phyloP scores from a whole-genome alignment of 2,888 invertebrate species.

The Agelastica alni region DNA sequence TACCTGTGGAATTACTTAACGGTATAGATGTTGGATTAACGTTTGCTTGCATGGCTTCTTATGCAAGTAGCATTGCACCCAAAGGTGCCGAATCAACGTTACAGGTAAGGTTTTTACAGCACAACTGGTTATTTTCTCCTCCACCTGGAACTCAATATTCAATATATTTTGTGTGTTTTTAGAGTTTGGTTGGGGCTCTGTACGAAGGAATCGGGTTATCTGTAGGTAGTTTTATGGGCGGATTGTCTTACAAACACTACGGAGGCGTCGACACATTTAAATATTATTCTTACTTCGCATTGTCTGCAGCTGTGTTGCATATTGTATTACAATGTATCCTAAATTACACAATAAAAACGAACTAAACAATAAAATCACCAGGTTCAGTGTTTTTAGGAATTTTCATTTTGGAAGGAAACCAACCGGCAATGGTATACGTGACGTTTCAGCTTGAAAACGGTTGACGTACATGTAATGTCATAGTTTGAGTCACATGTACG shows the following conservation, averaged over 20 bases:
- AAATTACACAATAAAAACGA: too few relatives aligned
- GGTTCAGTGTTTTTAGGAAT: too few relatives aligned
- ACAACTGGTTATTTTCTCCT: too few relatives aligned
- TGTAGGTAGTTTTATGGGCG: conserved; percentile 8
- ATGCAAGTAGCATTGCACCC: conserved; percentile 81
- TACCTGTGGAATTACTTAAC: conserved; percentile 85
- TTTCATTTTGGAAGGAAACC: too few relatives aligned
- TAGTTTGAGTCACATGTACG: too few relatives aligned
- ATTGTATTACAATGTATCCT: conserved; percentile 2
- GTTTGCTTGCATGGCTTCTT: conserved; percentile 87
- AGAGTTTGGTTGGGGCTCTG: conserved; percentile 12
- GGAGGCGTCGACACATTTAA: conserved; percentile 8
- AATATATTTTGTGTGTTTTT: background rate
- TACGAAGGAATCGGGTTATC: conserved; percentile 11
- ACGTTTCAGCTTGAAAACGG: too few relatives aligned
- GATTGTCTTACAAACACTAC: conserved; percentile 6
- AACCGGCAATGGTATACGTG: too few relatives aligned
- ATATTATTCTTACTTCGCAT: conserved; percentile 10
- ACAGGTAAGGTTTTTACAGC: conserved; percentile 65
- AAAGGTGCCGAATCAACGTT: conserved; percentile 85
- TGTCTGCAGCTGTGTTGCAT: background rate
- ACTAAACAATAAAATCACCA: too few relatives aligned
- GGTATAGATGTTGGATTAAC: conserved; percentile 88
- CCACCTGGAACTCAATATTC: too few relatives aligned
- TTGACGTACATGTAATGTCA: too few relatives aligned